These are phyloP conservation scores for Drosophila peninsularis DNA, from an alignment of 2,888 invertebrate genomes.

Conservation along the genomic window DNA sequence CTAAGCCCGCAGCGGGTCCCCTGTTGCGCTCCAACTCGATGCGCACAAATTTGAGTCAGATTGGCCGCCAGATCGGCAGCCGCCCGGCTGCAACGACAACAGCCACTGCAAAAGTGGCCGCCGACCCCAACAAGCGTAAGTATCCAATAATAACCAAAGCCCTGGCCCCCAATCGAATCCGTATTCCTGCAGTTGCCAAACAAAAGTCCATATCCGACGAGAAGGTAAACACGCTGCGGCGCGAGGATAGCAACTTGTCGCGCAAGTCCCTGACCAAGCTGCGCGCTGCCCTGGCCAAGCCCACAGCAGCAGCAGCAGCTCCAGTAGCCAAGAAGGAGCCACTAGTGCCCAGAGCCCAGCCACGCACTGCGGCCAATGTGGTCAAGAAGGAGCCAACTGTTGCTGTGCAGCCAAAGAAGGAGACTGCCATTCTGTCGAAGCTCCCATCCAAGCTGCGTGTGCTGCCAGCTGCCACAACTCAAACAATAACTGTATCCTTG, in stretches of 20 bases:
- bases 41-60: slow-evolving; percentile 47
- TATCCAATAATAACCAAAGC: slow-evolving; percentile 5
- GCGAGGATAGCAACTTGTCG: slow-evolving; percentile 83
- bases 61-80: slow-evolving; percentile 29
- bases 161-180: not conserved
- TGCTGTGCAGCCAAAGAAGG: slow-evolving; percentile 22
- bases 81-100: slow-evolving; percentile 62
- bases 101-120: slow-evolving; percentile 74
- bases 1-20: slow-evolving; percentile 19
- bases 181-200: slow-evolving; percentile 29
- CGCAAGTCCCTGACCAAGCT: slow-evolving; percentile 82
- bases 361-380: slow-evolving; percentile 5
- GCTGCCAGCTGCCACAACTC: not conserved
- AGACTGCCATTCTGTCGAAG: slow-evolving; percentile 25
- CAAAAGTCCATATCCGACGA: slow-evolving; percentile 47
- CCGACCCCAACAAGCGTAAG: slow-evolving; percentile 54
- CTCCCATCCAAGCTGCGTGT: slow-evolving; percentile 18
- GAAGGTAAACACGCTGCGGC: slow-evolving; percentile 64
- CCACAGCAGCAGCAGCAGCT: slow-evolving; percentile 17
- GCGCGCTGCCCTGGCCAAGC: slow-evolving; percentile 76
- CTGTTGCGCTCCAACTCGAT: slow-evolving; percentile 78
- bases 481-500: slow-evolving; percentile 38
- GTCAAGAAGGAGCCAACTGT: slow-evolving; percentile 9
- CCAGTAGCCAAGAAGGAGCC: slow-evolving; percentile 15
- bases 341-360: slow-evolving; percentile 17